These are phyloP conservation scores for Chloebia gouldiae DNA, from an alignment of 2,113 vertebrate species.

Conservation along the genomic window DNA sequence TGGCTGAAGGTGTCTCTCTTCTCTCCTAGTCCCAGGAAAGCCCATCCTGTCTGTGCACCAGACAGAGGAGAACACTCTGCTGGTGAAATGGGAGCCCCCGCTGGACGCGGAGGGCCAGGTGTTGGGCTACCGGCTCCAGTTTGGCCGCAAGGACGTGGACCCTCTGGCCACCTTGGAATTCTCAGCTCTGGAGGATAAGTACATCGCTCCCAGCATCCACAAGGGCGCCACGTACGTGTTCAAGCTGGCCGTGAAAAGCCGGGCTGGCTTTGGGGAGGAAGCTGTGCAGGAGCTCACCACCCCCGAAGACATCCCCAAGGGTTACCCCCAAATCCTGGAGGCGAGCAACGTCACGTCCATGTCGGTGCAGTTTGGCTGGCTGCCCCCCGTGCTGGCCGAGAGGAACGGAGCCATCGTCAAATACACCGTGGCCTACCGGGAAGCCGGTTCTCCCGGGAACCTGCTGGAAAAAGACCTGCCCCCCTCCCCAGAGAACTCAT, in stretches of 20 bases:
- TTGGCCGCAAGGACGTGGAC: constrained; percentile 85
- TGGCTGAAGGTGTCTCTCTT: not conserved
- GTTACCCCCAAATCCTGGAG: constrained; percentile 90
- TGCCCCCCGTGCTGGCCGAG: constrained; percentile 91
- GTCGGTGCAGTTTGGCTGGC: constrained; percentile 91
- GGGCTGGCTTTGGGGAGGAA: constrained; percentile 91
- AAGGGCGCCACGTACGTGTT: constrained; percentile 92
- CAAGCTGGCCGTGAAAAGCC: constrained; percentile 89
- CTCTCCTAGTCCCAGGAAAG: constrained; percentile 84
- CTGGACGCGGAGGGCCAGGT: constrained; percentile 78
- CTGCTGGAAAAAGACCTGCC: constrained; percentile 84
- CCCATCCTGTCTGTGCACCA: constrained; percentile 88
- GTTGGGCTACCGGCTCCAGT: constrained; percentile 91
- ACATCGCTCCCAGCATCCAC: constrained; percentile 82
- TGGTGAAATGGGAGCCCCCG: constrained; percentile 87
- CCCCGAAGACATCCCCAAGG: constrained; percentile 87
- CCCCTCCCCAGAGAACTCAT: constrained; percentile 81
- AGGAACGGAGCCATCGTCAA: constrained; percentile 89
- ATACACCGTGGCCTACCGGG: constrained; percentile 94
- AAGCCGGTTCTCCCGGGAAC: constrained; percentile 74
- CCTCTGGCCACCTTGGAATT: constrained; percentile 91
- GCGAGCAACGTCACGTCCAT: constrained; percentile 84
- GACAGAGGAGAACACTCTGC: constrained; percentile 80
- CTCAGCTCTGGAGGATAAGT: constrained; percentile 79
- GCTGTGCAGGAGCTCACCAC: constrained; percentile 80